Conservation (phyloP, 2,797 vertebrate genomes). For the Lateolabrax maculatus region DNA sequence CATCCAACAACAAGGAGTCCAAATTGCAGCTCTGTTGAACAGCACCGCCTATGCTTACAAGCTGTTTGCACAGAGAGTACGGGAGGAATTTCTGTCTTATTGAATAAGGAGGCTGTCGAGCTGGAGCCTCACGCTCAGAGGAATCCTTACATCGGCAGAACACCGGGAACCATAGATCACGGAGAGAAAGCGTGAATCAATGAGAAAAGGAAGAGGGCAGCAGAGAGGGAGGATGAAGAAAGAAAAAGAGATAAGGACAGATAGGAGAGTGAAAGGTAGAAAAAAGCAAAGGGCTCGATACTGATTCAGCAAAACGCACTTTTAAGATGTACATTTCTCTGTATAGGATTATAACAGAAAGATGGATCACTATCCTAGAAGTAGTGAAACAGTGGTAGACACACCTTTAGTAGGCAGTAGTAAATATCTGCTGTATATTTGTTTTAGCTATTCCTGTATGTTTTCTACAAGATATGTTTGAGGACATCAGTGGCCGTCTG, state of each 20-base stretch:
- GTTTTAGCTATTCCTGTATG: neutral
- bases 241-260: constrained; percentile 39
- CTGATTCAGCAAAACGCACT: constrained; percentile 31
- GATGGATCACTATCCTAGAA: constrained; percentile 2
- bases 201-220: constrained; percentile 43
- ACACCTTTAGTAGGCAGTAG: neutral
- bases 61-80: constrained; percentile 38
- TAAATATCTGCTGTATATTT: neutral
- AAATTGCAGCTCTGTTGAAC: constrained; percentile 33
- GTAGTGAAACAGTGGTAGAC: neutral
- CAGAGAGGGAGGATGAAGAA: constrained; percentile 34
- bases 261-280: constrained; percentile 20
- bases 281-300: constrained; percentile 11
- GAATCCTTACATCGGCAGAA: constrained; percentile 72
- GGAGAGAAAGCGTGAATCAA: constrained; percentile 55
- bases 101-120: constrained; percentile 66
- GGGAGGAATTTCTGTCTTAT: constrained; percentile 55
- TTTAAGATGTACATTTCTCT: constrained; percentile 5
- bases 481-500: neutral
- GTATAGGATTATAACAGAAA: constrained; percentile 11
- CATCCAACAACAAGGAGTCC: constrained; percentile 26
- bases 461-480: neutral
- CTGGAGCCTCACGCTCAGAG: constrained; percentile 58
- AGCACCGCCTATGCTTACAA: constrained; percentile 22
- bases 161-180: constrained; percentile 67